A percentile compares a stretch with the other conserved stretches of the same genome.
Conservation (phyloP, 2,113 vertebrate genomes). For the Aptenodytes patagonicus region DNA sequence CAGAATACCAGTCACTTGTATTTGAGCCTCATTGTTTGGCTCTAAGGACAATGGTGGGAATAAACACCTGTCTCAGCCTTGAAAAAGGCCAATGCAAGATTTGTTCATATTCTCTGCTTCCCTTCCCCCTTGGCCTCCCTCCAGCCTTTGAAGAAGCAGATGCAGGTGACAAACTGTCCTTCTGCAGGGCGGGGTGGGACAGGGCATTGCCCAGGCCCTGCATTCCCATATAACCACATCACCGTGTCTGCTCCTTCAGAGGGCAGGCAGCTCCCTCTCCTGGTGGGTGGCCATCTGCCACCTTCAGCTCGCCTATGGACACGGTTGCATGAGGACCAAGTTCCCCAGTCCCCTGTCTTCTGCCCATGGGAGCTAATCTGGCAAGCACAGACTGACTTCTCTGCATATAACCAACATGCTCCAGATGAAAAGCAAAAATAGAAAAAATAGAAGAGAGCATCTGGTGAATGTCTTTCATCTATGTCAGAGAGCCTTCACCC, state of each 20-base stretch:
- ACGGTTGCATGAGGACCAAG: rapidly evolving
- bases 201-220: neutral
- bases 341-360: neutral
- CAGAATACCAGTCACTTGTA: neutral
- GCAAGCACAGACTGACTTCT: neutral
- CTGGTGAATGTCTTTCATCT: neutral
- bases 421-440: neutral
- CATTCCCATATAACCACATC: rapidly evolving
- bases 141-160: neutral
- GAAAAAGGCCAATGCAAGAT: neutral
- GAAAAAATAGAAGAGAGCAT: neutral
- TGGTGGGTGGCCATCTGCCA: neutral
- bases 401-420: neutral
- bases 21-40: neutral
- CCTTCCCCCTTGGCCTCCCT: neutral
- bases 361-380: neutral
- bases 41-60: neutral
- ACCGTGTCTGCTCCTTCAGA: rapidly evolving
- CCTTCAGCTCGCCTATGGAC: rapidly evolving
- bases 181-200: neutral
- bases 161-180: neutral
- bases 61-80: neutral
- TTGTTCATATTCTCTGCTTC: neutral
- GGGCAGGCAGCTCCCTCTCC: conserved; percentile 34
- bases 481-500: neutral